A percentile compares a stretch with the other conserved stretches of the same genome.
These are phyloP conservation scores for Polietes domitor DNA, from an alignment of 2,888 invertebrate genomes.

Conservation along the genomic window DNA sequence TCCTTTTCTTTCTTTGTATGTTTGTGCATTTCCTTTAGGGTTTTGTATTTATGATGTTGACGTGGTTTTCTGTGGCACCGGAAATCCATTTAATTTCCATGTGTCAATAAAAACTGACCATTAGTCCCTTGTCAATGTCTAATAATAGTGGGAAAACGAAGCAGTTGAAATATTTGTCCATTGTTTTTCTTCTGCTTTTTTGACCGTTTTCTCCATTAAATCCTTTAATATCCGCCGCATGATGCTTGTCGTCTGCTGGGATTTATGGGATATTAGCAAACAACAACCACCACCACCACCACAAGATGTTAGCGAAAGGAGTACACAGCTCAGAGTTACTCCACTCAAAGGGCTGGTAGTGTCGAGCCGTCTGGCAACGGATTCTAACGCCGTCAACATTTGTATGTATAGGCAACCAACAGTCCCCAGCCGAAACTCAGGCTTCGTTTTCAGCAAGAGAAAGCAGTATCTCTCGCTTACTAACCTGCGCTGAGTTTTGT, in stretches of 20 bases:
- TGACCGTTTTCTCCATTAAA: slow-evolving; percentile 52
- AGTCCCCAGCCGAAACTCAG: too few relatives aligned
- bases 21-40: not conserved
- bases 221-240: slow-evolving; percentile 40
- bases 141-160: slow-evolving; percentile 28
- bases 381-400: too few relatives aligned
- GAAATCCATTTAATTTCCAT: slow-evolving; percentile 36
- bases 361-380: too few relatives aligned
- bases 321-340: not conserved
- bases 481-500: too few relatives aligned
- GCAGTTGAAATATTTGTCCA: slow-evolving; percentile 36
- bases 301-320: not conserved
- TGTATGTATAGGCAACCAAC: too few relatives aligned
- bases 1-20: not conserved
- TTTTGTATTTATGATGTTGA: not conserved
- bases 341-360: too few relatives aligned
- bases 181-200: too few relatives aligned
- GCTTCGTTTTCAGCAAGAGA: too few relatives aligned
- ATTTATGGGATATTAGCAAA: slow-evolving; percentile 40
- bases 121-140: slow-evolving; percentile 55
- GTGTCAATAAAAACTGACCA: slow-evolving; percentile 55
- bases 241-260: slow-evolving; percentile 18
- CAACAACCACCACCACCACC: slow-evolving; percentile 1
- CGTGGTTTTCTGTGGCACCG: not conserved
- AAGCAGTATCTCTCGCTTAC: too few relatives aligned